These are phyloP conservation scores for Phalacrocorax carbo DNA, from an alignment of 2,113 vertebrate species.

Conservation along the genomic window DNA sequence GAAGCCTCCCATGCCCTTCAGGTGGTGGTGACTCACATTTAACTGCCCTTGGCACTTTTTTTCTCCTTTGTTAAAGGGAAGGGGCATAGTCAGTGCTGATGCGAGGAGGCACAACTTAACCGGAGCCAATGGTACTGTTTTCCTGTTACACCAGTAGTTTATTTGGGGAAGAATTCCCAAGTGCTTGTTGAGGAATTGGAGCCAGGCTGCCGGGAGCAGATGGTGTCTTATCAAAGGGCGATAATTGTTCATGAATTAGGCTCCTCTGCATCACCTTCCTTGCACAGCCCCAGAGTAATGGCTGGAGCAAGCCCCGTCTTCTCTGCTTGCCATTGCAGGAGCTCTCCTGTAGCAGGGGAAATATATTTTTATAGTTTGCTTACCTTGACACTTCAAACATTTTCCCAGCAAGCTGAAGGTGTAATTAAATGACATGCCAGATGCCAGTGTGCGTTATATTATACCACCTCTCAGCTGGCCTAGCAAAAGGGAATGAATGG, in stretches of 20 bases:
- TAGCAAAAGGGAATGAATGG: slow-evolving; percentile 30
- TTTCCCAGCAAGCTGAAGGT: slow-evolving; percentile 37
- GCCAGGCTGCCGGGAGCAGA: background rate
- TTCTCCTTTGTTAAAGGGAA: background rate
- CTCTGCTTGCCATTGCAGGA: background rate
- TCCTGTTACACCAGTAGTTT: background rate
- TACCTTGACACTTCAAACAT: slow-evolving; percentile 53
- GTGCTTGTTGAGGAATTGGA: background rate
- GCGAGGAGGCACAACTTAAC: background rate
- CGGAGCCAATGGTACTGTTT: background rate
- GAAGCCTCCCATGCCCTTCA: background rate
- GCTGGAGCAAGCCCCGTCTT: background rate
- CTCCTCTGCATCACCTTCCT: background rate
- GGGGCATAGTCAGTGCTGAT: background rate
- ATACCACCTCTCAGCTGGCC: slow-evolving; percentile 35
- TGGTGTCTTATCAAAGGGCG: background rate
- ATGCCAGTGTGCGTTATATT: slow-evolving; percentile 4
- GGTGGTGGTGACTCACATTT: background rate
- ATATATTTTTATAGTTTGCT: slow-evolving; percentile 51
- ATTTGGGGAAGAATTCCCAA: background rate
- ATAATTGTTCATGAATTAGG: background rate
- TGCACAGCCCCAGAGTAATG: background rate
- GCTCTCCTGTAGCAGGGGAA: background rate
- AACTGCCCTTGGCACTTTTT: background rate
- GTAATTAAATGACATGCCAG: slow-evolving; percentile 55